Percentiles rank a stretch among this genome's conserved stretches.
phyloP scores from a whole-genome alignment of 37 sponge, comb jelly and placozoan genomes.

The Cliona cf. orientalis region DNA sequence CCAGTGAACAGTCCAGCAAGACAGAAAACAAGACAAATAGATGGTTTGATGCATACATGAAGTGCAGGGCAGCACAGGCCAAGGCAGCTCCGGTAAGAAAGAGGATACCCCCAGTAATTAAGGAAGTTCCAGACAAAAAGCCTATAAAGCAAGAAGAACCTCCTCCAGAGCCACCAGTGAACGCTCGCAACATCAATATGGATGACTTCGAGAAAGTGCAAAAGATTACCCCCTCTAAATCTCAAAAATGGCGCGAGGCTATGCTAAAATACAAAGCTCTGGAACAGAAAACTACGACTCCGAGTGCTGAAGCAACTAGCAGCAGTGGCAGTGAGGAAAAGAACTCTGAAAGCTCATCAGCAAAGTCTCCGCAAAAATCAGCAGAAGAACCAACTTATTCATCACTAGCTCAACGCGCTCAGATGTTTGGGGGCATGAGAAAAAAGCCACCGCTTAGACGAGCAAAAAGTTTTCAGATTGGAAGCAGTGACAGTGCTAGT shows the following conservation, averaged over 20 bases:
- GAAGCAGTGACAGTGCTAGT: too few species aligned
- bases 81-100: too few species aligned
- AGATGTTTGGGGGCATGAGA: conserved; percentile 28
- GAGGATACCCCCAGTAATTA: too few species aligned
- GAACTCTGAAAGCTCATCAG: neutral
- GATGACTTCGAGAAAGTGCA: neutral
- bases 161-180: too few species aligned
- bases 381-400: neutral
- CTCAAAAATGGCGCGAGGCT: neutral
- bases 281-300: neutral
- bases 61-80: too few species aligned
- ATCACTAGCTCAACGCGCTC: conserved; percentile 14
- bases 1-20: too few species aligned
- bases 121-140: too few species aligned
- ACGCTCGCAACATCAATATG: neutral
- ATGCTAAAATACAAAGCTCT: neutral
- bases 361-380: neutral
- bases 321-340: neutral
- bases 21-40: too few species aligned
- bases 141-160: too few species aligned
- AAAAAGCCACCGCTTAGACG: neutral
- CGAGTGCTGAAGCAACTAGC: neutral
- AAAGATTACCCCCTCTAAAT: neutral
- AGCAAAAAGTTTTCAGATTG: conserved; percentile 8
- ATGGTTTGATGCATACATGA: too few species aligned